Percentiles rank a stretch among this genome's conserved stretches.
Conservation (phyloP, 2,113 vertebrate species). For the Hemicordylus capensis region DNA sequence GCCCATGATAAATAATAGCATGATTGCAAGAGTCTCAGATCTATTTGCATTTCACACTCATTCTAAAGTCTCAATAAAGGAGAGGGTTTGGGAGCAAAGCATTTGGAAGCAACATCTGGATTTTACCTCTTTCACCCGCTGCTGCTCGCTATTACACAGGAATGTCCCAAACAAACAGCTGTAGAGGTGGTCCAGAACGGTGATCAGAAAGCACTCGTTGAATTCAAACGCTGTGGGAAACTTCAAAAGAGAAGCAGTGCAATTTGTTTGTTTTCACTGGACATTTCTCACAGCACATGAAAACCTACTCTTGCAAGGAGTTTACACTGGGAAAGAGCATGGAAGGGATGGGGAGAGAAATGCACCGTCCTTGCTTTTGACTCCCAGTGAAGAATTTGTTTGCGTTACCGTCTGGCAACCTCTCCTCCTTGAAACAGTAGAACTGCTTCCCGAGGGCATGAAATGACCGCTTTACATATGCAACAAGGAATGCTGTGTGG, state of each 20-base stretch:
- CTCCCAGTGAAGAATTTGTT: conserved; percentile 28
- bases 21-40: too few relatives aligned
- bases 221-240: conserved; percentile 98
- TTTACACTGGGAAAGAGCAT: background rate
- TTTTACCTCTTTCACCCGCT: conserved; percentile 89
- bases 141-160: conserved; percentile 95
- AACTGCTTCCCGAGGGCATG: conserved; percentile 32
- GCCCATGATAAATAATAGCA: too few relatives aligned
- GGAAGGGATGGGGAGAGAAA: background rate
- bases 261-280: conserved; percentile 17
- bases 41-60: background rate
- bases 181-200: conserved; percentile 95
- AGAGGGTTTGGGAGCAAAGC: background rate
- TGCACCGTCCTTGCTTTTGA: background rate
- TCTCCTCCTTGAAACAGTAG: conserved; percentile 14
- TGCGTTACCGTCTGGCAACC: conserved; percentile 15
- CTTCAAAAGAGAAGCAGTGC: conserved; percentile 70
- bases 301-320: background rate
- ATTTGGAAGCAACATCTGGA: too few relatives aligned
- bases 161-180: conserved; percentile 98
- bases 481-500: conserved; percentile 46
- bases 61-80: background rate
- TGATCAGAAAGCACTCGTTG: conserved; percentile 94
- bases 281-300: background rate
- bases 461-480: conserved; percentile 37